These are phyloP conservation scores for Botia kubotai DNA, from an alignment of 2,797 vertebrate species.

Conservation along the genomic window DNA sequence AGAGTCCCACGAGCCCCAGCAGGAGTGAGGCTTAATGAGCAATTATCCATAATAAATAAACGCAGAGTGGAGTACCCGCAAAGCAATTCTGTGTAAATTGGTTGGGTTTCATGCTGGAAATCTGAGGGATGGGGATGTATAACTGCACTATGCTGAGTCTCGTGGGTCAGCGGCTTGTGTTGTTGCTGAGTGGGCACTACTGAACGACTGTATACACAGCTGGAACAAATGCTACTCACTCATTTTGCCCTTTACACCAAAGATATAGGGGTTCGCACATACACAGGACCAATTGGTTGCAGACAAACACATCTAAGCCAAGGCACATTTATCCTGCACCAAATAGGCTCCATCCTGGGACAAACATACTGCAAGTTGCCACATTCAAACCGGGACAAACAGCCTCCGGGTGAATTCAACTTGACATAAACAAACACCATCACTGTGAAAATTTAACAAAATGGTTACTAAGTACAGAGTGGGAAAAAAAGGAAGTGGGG, in stretches of 20 bases:
- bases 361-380: conserved; percentile 18
- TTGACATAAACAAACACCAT: conserved; percentile 46
- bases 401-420: conserved; percentile 40
- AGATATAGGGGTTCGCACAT: background rate
- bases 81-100: conserved; percentile 24
- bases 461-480: conserved; percentile 37
- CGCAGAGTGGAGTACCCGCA: conserved; percentile 16
- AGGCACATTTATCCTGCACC: conserved; percentile 36
- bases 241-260: conserved; percentile 4
- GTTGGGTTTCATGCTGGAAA: background rate
- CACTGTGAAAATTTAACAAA: conserved; percentile 38
- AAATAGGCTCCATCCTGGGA: conserved; percentile 28
- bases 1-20: conserved; percentile 14
- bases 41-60: conserved; percentile 46
- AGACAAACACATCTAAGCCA: background rate
- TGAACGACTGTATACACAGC: conserved; percentile 11
- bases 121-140: conserved; percentile 9
- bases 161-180: conserved; percentile 34
- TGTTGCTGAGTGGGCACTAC: conserved; percentile 21
- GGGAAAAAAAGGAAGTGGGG: background rate
- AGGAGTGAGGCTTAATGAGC: conserved; percentile 34
- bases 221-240: conserved; percentile 24
- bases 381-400: conserved; percentile 42
- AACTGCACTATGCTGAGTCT: conserved; percentile 12
- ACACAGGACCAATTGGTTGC: conserved; percentile 23